phyloP scores from a whole-genome alignment of 1,140 invertebrate species.

The Pararge aegeria region DNA sequence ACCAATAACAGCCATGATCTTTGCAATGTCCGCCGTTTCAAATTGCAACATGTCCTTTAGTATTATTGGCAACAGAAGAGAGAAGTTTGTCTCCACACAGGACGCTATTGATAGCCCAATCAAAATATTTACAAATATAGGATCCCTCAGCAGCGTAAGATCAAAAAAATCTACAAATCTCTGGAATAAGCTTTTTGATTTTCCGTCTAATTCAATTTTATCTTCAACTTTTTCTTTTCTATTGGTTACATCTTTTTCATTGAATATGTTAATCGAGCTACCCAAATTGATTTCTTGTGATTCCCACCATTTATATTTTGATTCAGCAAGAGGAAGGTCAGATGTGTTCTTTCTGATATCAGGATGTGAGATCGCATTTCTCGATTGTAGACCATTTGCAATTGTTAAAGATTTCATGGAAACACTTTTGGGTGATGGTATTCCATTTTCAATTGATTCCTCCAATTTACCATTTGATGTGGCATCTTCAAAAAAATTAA shows the following conservation, averaged over 20 bases:
- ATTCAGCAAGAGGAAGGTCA: slow-evolving; percentile 46
- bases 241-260: slow-evolving; percentile 44
- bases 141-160: slow-evolving; percentile 63
- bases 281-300: slow-evolving; percentile 74
- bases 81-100: slow-evolving; percentile 86
- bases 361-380: slow-evolving; percentile 67
- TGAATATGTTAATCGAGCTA: slow-evolving; percentile 70
- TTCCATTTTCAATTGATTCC: slow-evolving; percentile 22
- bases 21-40: slow-evolving; percentile 79
- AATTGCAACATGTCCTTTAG: slow-evolving; percentile 81
- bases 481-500: slow-evolving; percentile 13
- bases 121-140: slow-evolving; percentile 82
- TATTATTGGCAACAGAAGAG: slow-evolving; percentile 83
- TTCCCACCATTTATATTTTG: slow-evolving; percentile 72
- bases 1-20: slow-evolving; percentile 82
- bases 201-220: slow-evolving; percentile 26
- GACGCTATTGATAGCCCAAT: slow-evolving; percentile 84
- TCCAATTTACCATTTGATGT: slow-evolving; percentile 14
- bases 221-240: slow-evolving; percentile 35
- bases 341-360: slow-evolving; percentile 51
- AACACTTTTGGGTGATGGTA: slow-evolving; percentile 45
- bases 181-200: slow-evolving; percentile 36
- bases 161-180: slow-evolving; percentile 66
- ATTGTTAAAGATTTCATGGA: slow-evolving; percentile 57
- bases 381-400: slow-evolving; percentile 42